phyloP scores from a whole-genome alignment of 2,113 vertebrate genomes.

The Spermophilus dauricus region DNA sequence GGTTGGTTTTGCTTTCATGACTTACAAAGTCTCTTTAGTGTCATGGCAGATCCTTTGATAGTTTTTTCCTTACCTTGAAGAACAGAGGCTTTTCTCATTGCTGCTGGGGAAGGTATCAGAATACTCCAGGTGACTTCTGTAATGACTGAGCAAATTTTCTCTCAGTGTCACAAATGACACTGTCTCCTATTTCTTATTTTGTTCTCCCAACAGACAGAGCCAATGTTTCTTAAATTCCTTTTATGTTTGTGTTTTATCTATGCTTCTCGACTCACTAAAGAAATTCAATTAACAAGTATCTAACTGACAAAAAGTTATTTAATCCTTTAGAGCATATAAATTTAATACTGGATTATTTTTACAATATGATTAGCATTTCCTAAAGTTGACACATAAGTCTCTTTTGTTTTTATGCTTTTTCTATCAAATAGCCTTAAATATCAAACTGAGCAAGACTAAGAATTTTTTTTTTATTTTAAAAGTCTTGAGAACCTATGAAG shows the following conservation, averaged over 20 bases:
- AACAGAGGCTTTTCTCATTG: background rate
- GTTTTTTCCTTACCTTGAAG: background rate
- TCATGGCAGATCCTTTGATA: background rate
- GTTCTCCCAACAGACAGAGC: background rate
- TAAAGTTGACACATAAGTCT: background rate
- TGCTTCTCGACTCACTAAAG: background rate
- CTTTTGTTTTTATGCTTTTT: background rate
- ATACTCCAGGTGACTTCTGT: background rate
- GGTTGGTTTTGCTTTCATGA: background rate
- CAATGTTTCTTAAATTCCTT: background rate
- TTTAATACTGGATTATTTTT: slow-evolving; percentile 25
- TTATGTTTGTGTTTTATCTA: background rate
- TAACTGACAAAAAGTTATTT: slow-evolving; percentile 19
- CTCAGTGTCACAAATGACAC: background rate
- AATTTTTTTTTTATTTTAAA: background rate
- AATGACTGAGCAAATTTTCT: background rate
- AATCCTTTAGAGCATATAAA: background rate
- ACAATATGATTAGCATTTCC: background rate
- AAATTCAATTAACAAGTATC: background rate
- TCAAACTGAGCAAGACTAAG: background rate
- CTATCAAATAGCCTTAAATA: background rate
- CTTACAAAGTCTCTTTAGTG: background rate
- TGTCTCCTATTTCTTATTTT: background rate
- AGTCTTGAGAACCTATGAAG: background rate
- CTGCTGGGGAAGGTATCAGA: background rate